A percentile compares a stretch with the other conserved stretches of the same genome.
These are phyloP conservation scores for Pseudopleuronectes americanus DNA, from an alignment of 2,797 vertebrate species.

Conservation along the genomic window DNA sequence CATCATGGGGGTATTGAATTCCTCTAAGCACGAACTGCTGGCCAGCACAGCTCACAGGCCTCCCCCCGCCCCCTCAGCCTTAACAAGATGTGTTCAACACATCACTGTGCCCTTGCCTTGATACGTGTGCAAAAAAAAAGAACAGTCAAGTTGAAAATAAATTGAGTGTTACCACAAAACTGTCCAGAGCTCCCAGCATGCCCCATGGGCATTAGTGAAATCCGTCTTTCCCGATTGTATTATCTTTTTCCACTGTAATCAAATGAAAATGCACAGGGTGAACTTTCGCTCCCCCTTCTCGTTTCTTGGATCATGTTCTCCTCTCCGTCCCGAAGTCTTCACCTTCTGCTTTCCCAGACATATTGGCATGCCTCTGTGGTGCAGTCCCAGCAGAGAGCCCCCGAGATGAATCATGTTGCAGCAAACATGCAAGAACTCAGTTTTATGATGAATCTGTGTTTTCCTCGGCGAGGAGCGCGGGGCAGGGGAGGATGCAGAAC, in stretches of 20 bases:
- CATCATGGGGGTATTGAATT: constrained; percentile 76
- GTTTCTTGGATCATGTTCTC: constrained; percentile 77
- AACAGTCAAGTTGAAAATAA: constrained; percentile 68
- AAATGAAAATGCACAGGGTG: constrained; percentile 76
- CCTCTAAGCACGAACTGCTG: constrained; percentile 69
- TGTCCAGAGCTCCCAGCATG: constrained; percentile 71
- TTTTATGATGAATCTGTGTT: constrained; percentile 83
- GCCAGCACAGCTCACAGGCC: constrained; percentile 63
- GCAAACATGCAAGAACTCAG: constrained; percentile 75
- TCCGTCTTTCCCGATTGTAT: constrained; percentile 76
- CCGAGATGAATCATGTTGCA: constrained; percentile 83
- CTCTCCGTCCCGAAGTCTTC: constrained; percentile 77
- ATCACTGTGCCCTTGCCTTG: constrained; percentile 69
- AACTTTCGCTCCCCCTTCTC: constrained; percentile 80
- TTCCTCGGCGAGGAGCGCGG: constrained; percentile 56
- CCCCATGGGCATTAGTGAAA: constrained; percentile 72
- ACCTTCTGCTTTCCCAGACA: constrained; percentile 84
- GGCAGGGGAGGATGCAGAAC: constrained; percentile 43
- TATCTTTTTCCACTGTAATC: constrained; percentile 77
- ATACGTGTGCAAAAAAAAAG: constrained; percentile 35
- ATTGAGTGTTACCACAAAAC: constrained; percentile 80
- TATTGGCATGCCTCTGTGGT: constrained; percentile 81
- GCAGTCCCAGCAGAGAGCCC: constrained; percentile 78
- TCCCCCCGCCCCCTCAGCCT: constrained; percentile 40
- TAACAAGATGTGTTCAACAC: constrained; percentile 79